Conservation (phyloP, 35 echinoderm and acorn worm species). For the Amphiura filiformis region DNA sequence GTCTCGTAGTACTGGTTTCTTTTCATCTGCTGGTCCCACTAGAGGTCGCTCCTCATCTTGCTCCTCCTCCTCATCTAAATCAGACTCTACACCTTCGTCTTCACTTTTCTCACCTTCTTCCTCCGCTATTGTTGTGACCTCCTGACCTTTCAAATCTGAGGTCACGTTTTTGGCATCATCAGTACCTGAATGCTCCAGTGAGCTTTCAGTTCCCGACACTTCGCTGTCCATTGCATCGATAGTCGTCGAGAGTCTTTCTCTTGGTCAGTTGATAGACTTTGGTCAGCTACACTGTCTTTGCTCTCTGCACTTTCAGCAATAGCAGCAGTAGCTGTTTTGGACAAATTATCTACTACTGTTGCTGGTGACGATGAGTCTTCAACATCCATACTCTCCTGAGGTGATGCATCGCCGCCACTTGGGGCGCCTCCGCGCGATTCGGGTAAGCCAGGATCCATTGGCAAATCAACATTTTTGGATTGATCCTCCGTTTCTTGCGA, state of each 20-base stretch:
- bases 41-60: background rate
- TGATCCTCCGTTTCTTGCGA: background rate
- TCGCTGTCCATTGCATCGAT: background rate
- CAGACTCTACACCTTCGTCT: background rate
- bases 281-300: background rate
- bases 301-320: background rate
- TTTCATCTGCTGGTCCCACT: background rate
- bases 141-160: background rate
- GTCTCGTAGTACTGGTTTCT: background rate
- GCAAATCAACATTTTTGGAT: background rate
- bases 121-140: background rate
- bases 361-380: too few relatives aligned
- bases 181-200: background rate
- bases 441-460: background rate
- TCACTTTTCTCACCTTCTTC: background rate
- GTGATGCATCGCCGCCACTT: background rate
- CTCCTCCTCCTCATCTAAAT: constrained; percentile 34
- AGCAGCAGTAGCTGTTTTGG: background rate
- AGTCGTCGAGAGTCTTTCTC: too few relatives aligned
- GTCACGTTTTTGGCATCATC: background rate
- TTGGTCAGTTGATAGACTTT: too few relatives aligned
- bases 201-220: background rate
- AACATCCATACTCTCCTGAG: background rate
- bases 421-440: background rate
- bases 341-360: background rate